Conservation (phyloP, 2,888 invertebrate species). For the Dysmachus trigonus region DNA sequence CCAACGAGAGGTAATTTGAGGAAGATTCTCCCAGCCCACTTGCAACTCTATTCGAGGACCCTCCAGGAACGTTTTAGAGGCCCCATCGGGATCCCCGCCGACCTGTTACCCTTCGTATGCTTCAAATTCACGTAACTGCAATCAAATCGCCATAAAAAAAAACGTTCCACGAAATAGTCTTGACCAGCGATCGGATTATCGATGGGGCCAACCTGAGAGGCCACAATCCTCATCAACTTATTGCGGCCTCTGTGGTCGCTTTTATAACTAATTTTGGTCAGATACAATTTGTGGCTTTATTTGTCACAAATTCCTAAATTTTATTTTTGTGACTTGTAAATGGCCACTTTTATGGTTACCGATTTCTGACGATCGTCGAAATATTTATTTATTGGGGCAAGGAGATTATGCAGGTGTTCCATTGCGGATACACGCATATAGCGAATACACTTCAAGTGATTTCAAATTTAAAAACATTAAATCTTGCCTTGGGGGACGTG, state of each 20-base stretch:
- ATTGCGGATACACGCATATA: neutral
- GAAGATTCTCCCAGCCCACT: neutral
- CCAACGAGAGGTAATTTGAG: neutral
- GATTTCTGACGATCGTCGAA: neutral
- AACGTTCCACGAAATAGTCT: conserved; percentile 17
- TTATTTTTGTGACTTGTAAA: neutral
- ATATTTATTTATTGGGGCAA: neutral
- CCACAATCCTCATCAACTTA: conserved; percentile 31
- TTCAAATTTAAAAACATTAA: neutral
- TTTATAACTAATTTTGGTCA: conserved; percentile 27
- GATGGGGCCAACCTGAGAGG: neutral
- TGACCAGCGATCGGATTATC: conserved; percentile 36
- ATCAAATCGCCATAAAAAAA: conserved; percentile 30
- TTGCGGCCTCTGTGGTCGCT: neutral
- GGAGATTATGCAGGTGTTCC: neutral
- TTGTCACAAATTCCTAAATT: neutral
- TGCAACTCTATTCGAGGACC: neutral
- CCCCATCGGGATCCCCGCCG: neutral
- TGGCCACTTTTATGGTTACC: neutral
- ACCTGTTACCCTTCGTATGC: neutral
- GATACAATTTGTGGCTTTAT: conserved; percentile 23
- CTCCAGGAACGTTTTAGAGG: neutral
- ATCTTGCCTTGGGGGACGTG: neutral
- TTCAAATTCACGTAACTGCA: neutral
- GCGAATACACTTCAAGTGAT: neutral